These are phyloP conservation scores for Tadarida brasiliensis DNA, from an alignment of 2,797 vertebrate genomes.

Conservation along the genomic window DNA sequence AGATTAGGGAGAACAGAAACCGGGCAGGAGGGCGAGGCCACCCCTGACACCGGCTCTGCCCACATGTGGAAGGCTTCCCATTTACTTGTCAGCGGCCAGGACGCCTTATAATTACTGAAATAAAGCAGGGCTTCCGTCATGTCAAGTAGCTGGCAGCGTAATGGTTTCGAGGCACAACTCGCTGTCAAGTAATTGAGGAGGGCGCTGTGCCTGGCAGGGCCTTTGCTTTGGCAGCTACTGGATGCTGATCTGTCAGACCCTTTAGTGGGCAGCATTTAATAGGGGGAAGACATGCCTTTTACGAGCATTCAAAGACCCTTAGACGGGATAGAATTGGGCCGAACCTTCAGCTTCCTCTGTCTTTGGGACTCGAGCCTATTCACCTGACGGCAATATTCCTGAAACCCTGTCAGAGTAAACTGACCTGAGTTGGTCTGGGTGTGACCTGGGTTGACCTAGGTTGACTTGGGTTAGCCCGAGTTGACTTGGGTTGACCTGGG, in stretches of 20 bases:
- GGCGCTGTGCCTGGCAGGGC: slow-evolving; percentile 66
- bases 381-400: accelerated
- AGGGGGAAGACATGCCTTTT: not conserved
- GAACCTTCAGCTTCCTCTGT: not conserved
- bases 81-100: slow-evolving; percentile 40
- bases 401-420: no score
- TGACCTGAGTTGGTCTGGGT: not conserved
- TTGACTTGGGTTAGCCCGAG: not conserved
- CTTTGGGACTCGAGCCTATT: not conserved
- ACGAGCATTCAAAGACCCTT: not conserved
- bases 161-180: not conserved
- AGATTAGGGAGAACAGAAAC: not conserved
- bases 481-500: accelerated
- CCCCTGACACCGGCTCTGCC: not conserved
- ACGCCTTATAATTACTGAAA: slow-evolving; percentile 27
- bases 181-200: slow-evolving; percentile 73
- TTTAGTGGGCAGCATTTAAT: accelerated
- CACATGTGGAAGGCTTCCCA: not conserved
- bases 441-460: not conserved
- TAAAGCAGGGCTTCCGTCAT: slow-evolving; percentile 41
- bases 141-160: slow-evolving; percentile 40
- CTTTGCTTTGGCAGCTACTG: slow-evolving; percentile 73
- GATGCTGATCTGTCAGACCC: not conserved
- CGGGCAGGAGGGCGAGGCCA: accelerated
- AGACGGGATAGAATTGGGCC: not conserved